Conservation (phyloP, 2,797 vertebrate genomes). For the Chloroceryle inda region DNA sequence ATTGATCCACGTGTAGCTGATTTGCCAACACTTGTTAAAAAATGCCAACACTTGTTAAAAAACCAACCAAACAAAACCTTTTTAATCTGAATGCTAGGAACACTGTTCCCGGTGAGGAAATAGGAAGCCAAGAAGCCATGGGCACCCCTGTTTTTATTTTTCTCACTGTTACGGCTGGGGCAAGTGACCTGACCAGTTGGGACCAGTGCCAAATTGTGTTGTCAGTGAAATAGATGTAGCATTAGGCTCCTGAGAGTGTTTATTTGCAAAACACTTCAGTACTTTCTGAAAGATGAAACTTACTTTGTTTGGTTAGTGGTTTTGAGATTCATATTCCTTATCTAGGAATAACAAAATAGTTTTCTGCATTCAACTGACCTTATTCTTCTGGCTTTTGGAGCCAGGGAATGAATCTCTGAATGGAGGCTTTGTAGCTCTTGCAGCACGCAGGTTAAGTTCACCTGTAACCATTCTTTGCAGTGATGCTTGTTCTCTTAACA, state of each 20-base stretch:
- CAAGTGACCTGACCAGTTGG: not conserved
- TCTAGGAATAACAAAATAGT: not conserved
- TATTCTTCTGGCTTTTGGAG: not conserved
- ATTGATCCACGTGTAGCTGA: not conserved
- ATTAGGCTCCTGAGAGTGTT: not conserved
- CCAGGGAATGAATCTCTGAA: not conserved
- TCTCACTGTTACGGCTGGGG: not conserved
- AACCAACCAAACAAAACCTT: not conserved
- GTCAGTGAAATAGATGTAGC: not conserved
- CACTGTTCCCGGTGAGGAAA: not conserved
- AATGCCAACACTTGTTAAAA: not conserved
- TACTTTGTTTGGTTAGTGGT: not conserved
- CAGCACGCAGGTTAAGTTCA: not conserved
- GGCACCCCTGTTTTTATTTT: not conserved
- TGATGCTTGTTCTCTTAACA: not conserved
- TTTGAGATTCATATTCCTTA: conserved; percentile 1
- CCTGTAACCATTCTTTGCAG: not conserved
- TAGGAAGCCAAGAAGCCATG: not conserved
- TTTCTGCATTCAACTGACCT: not conserved
- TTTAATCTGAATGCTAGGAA: not conserved
- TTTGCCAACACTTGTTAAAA: not conserved
- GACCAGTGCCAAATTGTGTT: not conserved
- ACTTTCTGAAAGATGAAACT: not conserved
- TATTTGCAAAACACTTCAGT: not conserved
- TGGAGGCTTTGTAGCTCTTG: conserved; percentile 32